Conservation (phyloP, 2,113 vertebrate genomes). For the Oreochromis spilurus region DNA sequence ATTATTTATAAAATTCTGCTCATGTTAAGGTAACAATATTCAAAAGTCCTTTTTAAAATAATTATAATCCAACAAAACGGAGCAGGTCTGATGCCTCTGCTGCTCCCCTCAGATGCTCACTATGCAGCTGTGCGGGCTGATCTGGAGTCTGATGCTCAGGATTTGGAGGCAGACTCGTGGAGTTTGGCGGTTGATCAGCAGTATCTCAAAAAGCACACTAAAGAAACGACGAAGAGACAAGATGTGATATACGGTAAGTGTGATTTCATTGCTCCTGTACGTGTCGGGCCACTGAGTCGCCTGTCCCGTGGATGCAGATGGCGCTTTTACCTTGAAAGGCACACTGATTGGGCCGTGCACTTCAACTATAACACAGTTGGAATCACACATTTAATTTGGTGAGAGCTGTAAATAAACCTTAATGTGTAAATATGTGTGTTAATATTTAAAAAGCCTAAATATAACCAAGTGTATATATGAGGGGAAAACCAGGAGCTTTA, state of each 20-base stretch:
- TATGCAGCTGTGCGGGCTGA: conserved; percentile 78
- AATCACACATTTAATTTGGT: background rate
- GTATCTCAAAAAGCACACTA: conserved; percentile 80
- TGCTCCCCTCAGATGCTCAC: conserved; percentile 75
- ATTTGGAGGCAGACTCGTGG: conserved; percentile 92
- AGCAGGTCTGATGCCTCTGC: background rate
- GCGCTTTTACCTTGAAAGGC: too few relatives aligned
- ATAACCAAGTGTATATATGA: background rate
- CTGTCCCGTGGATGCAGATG: accelerated
- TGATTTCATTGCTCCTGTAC: background rate
- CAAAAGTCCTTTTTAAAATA: background rate
- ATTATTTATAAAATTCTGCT: background rate
- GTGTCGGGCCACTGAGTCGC: background rate
- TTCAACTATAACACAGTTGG: background rate
- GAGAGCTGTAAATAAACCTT: background rate
- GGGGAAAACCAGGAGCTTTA: background rate
- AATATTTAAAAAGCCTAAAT: background rate
- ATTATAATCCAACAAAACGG: background rate
- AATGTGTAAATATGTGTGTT: background rate
- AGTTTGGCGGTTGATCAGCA: conserved; percentile 84
- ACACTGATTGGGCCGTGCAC: background rate
- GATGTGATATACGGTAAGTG: conserved; percentile 92
- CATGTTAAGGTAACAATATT: background rate
- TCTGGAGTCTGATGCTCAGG: conserved; percentile 83
- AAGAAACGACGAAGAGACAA: conserved; percentile 83